Evolutionary conservation across 2,888 invertebrate species (phyloP), one percentile per base, ranked within the genome.

Genomic region (Diplolepis rosae): DNA sequence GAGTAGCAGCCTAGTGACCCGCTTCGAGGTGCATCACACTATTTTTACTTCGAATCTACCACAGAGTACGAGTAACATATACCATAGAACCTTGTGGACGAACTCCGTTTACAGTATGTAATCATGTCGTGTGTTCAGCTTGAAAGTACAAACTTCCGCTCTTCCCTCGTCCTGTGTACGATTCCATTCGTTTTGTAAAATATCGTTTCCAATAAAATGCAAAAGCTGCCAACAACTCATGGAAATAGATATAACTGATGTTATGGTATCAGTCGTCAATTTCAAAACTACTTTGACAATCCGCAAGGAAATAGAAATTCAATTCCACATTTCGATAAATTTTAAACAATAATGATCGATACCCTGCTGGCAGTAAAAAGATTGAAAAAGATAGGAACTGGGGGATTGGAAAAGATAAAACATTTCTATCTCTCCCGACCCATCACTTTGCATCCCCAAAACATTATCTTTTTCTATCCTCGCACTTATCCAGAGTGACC

Each of bases 1-100:
- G 75, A 82, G 78, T 80, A 78, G 79, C 82, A 87, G 82, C 85
- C 87, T 83, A 85, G 85, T 87, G 87, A 87, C 87, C 87, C 79
- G 87, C 77, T 87, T 87, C 80, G 83, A 80, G 81, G 81, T 84
- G 77, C 77, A 84, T 85, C 83, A 73, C 85, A 87, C 87, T 87
- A 87, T 87, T 87, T 87, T 87, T 87, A 87, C 81, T 81, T 79
- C 80, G 75, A 83, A 84, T 80, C 84, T 83, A 80, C 79, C 78
- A 73, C 79, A 81, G 79, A 80, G 56, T 35, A 22, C 11, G 22
- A 22, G n/a, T n/a, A n/a, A n/a, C n/a, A n/a, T n/a, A n/a, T n/a
- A n/a, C 48, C 48, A 48, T 61, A 39, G 56, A 61, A 61, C 22
- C 56, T 39, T 61, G 24, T 39, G 24, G 35, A 18, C 32, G 5